phyloP scores from a whole-genome alignment of 1,140 invertebrate genomes.

The Hyphantria cunea region DNA sequence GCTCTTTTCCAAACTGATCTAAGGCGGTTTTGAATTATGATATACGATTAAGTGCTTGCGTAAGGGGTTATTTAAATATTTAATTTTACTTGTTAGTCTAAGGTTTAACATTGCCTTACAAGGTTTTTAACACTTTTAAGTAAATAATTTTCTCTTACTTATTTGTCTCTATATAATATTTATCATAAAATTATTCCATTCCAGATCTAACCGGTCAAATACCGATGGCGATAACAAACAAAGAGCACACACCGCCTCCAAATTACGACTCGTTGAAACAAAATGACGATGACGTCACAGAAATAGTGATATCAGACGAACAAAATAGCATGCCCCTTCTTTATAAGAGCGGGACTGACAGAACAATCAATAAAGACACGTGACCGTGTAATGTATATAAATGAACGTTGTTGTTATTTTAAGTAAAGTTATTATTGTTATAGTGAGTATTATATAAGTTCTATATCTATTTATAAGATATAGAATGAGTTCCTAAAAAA shows the following conservation, averaged over 20 bases:
- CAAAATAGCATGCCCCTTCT: constrained; percentile 53
- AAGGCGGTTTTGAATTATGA: no score
- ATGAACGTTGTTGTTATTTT: background rate
- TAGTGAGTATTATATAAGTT: background rate
- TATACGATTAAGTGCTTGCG: no score
- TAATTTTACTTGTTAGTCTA: no score
- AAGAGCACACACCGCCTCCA: constrained; percentile 52
- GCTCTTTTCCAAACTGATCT: no score
- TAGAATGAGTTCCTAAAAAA: background rate
- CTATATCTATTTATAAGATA: background rate
- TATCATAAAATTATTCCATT: background rate
- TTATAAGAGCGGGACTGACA: constrained; percentile 32
- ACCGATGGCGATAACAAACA: constrained; percentile 45
- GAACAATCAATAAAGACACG: constrained; percentile 47
- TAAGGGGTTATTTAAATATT: no score
- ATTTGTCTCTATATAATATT: no score
- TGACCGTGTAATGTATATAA: constrained; percentile 33
- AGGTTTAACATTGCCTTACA: no score
- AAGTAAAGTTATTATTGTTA: background rate
- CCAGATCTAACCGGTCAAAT: constrained; percentile 66
- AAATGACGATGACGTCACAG: constrained; percentile 51
- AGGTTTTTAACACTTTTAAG: no score
- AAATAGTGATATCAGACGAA: constrained; percentile 54
- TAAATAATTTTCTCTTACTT: no score
- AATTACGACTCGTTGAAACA: constrained; percentile 56